Evolutionary conservation across 1,140 invertebrate genomes (phyloP), one percentile per base, ranked within the genome.

Genomic region (Macrosteles quadrilineatus): DNA sequence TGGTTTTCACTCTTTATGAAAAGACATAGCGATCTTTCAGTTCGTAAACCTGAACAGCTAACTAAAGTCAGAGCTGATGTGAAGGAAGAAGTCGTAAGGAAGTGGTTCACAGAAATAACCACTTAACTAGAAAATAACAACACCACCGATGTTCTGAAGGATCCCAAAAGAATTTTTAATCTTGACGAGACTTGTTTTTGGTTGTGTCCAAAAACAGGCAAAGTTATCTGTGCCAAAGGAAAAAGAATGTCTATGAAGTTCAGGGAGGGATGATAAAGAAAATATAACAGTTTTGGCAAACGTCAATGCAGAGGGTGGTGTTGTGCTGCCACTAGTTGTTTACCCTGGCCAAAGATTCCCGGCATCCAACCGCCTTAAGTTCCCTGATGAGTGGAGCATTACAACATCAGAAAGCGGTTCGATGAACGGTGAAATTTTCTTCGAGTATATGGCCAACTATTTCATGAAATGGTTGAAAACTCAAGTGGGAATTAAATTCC

Each of bases 371-470:
- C 73, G 65, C 23, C 40, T 73, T 43, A 77, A 69, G 66, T 71
- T 80, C 25, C 78, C 79, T 19, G 29, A 72, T 67, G 55, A 74
- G 21, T 82, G 80, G 78, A 70, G 27, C 23, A 25, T 83, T 11
- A 79, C 78, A 17, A 76, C 70, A 63, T 76, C 75, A 40, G 78
- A 82, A 19, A 75, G 57, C 6, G 80, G 81, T 0, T 83, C 80
- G 80, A 82, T 82, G 75, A 77, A 69, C 11, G 64, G 64, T 19
- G 77, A 79, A 72, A 73, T 76, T 2, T 83, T 82, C 73, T 80
- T 75, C 73, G 80, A 81, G 76, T 83, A 79, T 70, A 71, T 81
- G 17, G 70, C 75, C 3, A 81, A 83, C 71, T 40, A 72, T 27
- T 79, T 82, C 62, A 36, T 77, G 64, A 72, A 74, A 25, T 80